Base-by-base conservation (phyloP, 2,888 invertebrate genomes). In the Platycnemis pennipes region DNA sequence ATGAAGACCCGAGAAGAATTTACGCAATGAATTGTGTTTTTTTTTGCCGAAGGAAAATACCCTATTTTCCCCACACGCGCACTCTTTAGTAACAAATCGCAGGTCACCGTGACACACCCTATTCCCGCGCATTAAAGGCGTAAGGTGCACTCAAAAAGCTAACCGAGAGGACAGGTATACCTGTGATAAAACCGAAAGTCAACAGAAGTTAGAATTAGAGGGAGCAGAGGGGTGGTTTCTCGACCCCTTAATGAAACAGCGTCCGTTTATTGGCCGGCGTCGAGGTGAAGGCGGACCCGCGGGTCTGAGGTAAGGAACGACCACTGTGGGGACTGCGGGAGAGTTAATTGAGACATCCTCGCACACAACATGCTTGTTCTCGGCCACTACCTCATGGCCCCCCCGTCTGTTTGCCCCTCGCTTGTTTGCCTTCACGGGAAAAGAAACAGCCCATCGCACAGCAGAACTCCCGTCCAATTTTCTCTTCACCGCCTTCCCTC, bases 271-370 rank as follows among this genome's bases (percentile, higher is more conserved):
- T 77, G 37, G 77, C 8, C 77, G 77, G 8, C 77, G 77, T 37
- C 77, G 13, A 31, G 77, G 26, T 77, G 37, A 26, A 37, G 77
- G 37, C 77, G 77, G 77, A 37, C 37, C 77, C 77, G 77, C 31
- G 8, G 13, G 37, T 13, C 77, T 77, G 37, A 37, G 37, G 37
- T 37, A 37, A 37, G 26, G 37, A 26, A 77, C 37, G 16, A 77
- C 31, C 77, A 13, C 77, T 4, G 77, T 77, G 31, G 77, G 37
- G 63, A 8, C 63, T 26, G 22, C 16, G 63, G 26, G 63, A 63
- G 63, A n/a, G 77, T 77, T 77, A 77, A 77, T 77, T 77, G 77
- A 77, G 77, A 77, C 37, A 77, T 77, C 31, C 77, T 1, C 31
- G 11, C 77, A 77, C 31, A 13, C 77, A 77, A 37, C 37, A 77